Conservation (phyloP, 37 sponge, comb jelly and placozoan species). For the Dysidea cf. avara region DNA sequence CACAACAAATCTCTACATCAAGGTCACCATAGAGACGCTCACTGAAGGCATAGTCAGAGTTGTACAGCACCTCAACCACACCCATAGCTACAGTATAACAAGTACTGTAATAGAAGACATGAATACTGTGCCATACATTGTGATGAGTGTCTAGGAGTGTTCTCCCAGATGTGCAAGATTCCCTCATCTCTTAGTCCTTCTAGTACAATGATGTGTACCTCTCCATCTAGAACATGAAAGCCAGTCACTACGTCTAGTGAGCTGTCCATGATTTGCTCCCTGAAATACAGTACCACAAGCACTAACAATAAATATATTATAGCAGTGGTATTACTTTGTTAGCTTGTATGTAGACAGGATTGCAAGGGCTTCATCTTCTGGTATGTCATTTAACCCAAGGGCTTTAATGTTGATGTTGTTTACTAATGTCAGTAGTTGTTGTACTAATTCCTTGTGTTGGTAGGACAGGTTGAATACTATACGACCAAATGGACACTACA, state of each 20-base stretch:
- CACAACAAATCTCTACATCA: conserved; percentile 70
- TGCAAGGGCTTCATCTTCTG: conserved; percentile 33
- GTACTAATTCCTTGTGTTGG: conserved; percentile 23
- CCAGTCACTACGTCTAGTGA: conserved; percentile 67
- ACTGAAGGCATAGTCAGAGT: conserved; percentile 79
- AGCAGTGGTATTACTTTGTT: conserved; percentile 39
- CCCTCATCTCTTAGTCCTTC: conserved; percentile 72
- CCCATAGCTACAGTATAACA: conserved; percentile 25
- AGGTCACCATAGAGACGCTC: conserved; percentile 74
- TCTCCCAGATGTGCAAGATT: conserved; percentile 63
- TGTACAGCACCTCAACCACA: conserved; percentile 66
- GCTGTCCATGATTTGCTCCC: conserved; percentile 34
- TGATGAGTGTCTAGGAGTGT: conserved; percentile 48
- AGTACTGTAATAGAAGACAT: too few species aligned
- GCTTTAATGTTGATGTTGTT: conserved; percentile 54
- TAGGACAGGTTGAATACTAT: conserved; percentile 67
- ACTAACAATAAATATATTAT: neutral
- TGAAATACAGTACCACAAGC: neutral
- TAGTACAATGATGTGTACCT: conserved; percentile 71
- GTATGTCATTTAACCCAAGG: conserved; percentile 58
- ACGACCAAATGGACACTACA: conserved; percentile 80
- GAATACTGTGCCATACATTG: conserved; percentile 46
- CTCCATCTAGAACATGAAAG: conserved; percentile 73
- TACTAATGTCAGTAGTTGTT: conserved; percentile 34
- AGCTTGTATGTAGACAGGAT: conserved; percentile 93